phyloP scores from a whole-genome alignment of 2,113 vertebrate genomes.

The Lynx canadensis region DNA sequence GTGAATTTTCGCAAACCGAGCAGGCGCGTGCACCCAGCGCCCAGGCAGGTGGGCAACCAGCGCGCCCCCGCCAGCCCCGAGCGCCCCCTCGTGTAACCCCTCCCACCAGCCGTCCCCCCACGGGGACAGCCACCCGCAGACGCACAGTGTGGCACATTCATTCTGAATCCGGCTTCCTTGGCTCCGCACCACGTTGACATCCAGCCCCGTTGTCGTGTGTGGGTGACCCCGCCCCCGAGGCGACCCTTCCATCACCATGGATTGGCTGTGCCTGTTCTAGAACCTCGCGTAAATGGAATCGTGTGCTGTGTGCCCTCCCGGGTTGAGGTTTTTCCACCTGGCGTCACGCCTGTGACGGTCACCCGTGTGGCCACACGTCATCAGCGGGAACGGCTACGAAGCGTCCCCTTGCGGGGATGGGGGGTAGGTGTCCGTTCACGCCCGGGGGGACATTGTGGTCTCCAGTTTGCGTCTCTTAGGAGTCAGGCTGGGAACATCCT shows the following conservation, averaged over 20 bases:
- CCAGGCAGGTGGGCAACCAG: neutral
- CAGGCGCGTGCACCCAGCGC: neutral
- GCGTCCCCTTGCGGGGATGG: too few species aligned
- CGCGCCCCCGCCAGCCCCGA: neutral
- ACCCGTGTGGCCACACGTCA: rapidly evolving
- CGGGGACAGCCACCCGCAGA: rapidly evolving
- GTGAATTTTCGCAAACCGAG: rapidly evolving
- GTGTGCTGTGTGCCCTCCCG: neutral
- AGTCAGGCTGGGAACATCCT: neutral
- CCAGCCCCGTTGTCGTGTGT: neutral
- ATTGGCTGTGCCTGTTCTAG: neutral
- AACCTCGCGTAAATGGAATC: neutral
- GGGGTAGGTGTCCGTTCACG: rapidly evolving
- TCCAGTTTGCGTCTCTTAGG: neutral
- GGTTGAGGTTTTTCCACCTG: too few species aligned
- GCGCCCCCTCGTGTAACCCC: neutral
- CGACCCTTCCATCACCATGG: neutral
- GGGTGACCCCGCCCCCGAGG: neutral
- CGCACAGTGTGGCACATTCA: rapidly evolving
- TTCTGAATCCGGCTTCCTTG: too few species aligned
- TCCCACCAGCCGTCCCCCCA: neutral
- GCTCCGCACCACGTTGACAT: neutral
- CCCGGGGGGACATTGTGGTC: neutral
- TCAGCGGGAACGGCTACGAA: too few species aligned
- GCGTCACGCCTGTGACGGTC: neutral